Conservation (phyloP, 2,113 vertebrate species). For the Ginglymostoma cirratum region DNA sequence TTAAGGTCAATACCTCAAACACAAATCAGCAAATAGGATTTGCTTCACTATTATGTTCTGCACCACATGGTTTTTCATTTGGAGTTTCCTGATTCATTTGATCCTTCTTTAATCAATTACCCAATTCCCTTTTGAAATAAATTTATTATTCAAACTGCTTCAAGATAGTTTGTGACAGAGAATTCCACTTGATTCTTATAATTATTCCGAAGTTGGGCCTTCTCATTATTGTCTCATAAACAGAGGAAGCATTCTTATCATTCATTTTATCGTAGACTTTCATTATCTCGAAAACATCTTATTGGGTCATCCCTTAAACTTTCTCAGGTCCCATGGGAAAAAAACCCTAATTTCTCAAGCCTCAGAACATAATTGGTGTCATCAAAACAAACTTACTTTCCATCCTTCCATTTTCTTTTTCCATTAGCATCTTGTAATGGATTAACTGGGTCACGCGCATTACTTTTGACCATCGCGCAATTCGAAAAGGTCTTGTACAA, state of each 20-base stretch:
- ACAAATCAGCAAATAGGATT: not conserved
- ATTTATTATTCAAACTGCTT: not conserved
- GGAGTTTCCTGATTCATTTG: not conserved
- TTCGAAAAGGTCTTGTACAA: not conserved
- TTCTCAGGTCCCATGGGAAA: not conserved
- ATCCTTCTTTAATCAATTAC: not conserved
- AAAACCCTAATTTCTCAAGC: not conserved
- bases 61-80: not conserved
- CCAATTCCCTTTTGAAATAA: not conserved
- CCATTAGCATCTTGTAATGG: not conserved
- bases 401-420: not conserved
- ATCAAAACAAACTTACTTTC: not conserved
- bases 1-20: not conserved
- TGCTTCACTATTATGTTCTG: not conserved
- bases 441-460: not conserved
- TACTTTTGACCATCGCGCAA: not conserved
- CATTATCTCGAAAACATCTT: not conserved
- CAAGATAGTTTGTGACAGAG: not conserved
- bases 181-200: not conserved
- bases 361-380: not conserved
- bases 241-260: not conserved
- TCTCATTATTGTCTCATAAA: not conserved
- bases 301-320: not conserved
- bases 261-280: not conserved
- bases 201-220: not conserved